A percentile compares a stretch with the other conserved stretches of the same genome.
Evolutionary conservation across 2,797 vertebrate species (phyloP).

Genomic region (Rhincodon typus): DNA sequence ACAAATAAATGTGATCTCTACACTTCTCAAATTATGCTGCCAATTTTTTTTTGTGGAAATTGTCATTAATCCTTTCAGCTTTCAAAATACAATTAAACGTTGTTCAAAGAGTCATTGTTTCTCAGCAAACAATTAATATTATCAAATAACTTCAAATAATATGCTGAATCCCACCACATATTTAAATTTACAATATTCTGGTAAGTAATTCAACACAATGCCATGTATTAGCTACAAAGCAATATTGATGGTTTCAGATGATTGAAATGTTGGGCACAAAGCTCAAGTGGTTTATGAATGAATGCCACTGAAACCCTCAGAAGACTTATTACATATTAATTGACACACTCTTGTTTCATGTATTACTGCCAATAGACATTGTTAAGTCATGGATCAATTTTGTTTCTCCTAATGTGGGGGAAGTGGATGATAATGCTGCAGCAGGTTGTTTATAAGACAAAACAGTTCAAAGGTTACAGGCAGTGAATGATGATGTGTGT

Average conservation of each 20-base stretch:
- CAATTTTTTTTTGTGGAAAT: neutral
- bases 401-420: neutral
- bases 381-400: neutral
- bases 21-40: neutral
- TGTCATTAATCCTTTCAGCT: neutral
- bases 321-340: neutral
- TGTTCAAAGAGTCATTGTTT: neutral
- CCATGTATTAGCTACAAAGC: neutral
- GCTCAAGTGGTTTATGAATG: neutral
- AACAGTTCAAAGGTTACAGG: neutral
- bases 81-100: neutral
- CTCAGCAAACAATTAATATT: neutral
- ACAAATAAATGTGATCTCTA: neutral
- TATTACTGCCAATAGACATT: neutral
- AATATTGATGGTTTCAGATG: neutral
- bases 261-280: neutral
- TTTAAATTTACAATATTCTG: neutral
- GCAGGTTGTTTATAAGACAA: neutral
- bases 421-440: neutral
- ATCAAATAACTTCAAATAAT: neutral
- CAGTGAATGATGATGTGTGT: neutral
- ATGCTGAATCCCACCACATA: neutral
- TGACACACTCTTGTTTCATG: neutral
- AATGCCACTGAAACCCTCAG: neutral
- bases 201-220: neutral